Percentiles rank a stretch among this genome's conserved stretches.
These are phyloP conservation scores for Leucophenga varia DNA, from an alignment of 1,140 invertebrate genomes.

Conservation along the genomic window DNA sequence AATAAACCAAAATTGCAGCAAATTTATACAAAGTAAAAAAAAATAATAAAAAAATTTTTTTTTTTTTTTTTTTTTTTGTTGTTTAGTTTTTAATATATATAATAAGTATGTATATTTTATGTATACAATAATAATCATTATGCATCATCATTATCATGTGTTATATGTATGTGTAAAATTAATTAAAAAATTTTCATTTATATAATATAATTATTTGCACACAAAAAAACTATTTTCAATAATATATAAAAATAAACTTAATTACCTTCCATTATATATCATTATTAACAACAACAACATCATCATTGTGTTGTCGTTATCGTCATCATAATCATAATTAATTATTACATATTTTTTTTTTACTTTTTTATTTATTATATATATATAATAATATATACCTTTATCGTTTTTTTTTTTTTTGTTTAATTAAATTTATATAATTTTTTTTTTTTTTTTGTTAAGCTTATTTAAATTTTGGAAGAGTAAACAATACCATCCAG, in stretches of 20 bases:
- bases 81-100: too few relatives aligned
- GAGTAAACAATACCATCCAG: slow-evolving; percentile 53
- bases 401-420: slow-evolving; percentile 1
- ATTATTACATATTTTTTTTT: slow-evolving; percentile 10
- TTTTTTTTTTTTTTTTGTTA: slow-evolving; percentile 33
- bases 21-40: too few relatives aligned
- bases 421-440: slow-evolving; percentile 20
- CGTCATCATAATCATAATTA: slow-evolving; percentile 14
- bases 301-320: background rate
- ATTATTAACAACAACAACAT: slow-evolving; percentile 17
- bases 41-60: slow-evolving; percentile 36
- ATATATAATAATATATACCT: slow-evolving; percentile 13
- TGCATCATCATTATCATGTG: too few relatives aligned
- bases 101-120: too few relatives aligned
- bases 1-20: too few relatives aligned
- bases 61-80: too few relatives aligned
- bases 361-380: too few relatives aligned
- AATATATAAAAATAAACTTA: slow-evolving; percentile 54
- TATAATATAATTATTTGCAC: slow-evolving; percentile 51
- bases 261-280: slow-evolving; percentile 37
- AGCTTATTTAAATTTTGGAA: slow-evolving; percentile 53
- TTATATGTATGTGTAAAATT: too few relatives aligned
- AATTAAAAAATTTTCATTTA: slow-evolving; percentile 42
- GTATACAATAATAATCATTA: too few relatives aligned
- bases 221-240: slow-evolving; percentile 54